Percentiles rank a stretch among this genome's conserved stretches.
Evolutionary conservation across 2,113 vertebrate genomes (phyloP).

Genomic region (Anolis carolinensis): DNA sequence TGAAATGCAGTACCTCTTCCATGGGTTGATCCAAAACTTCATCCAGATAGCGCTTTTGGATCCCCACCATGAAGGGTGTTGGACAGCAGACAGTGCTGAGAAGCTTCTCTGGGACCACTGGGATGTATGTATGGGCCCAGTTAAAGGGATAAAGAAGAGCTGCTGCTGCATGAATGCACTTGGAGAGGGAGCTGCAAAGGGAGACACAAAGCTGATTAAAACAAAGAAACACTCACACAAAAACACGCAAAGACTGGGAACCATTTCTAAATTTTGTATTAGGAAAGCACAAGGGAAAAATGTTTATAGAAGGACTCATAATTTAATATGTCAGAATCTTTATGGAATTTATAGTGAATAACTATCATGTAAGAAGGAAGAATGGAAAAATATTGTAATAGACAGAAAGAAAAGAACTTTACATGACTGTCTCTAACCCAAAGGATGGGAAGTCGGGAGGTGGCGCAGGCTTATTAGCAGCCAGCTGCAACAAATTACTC

Average conservation of each 20-base stretch:
- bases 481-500: no score
- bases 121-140: constrained; percentile 97
- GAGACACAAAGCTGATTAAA: neutral
- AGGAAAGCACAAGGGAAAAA: no score
- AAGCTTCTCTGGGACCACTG: constrained; percentile 90
- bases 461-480: no score
- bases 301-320: no score
- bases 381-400: no score
- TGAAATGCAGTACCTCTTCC: constrained; percentile 72
- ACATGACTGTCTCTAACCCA: no score
- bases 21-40: constrained; percentile 82
- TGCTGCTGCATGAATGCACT: constrained; percentile 89
- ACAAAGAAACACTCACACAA: neutral
- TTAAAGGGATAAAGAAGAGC: constrained; percentile 96
- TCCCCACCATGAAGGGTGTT: constrained; percentile 93
- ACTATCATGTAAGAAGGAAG: no score
- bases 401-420: no score
- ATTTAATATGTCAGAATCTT: no score
- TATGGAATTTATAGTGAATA: no score
- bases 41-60: constrained; percentile 83
- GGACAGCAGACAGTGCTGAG: constrained; percentile 93
- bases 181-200: constrained; percentile 85
- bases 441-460: no score
- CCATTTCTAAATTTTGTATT: no score
- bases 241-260: neutral